Conservation (phyloP, 2,797 vertebrate species). For the Buphagus erythrorhynchus region DNA sequence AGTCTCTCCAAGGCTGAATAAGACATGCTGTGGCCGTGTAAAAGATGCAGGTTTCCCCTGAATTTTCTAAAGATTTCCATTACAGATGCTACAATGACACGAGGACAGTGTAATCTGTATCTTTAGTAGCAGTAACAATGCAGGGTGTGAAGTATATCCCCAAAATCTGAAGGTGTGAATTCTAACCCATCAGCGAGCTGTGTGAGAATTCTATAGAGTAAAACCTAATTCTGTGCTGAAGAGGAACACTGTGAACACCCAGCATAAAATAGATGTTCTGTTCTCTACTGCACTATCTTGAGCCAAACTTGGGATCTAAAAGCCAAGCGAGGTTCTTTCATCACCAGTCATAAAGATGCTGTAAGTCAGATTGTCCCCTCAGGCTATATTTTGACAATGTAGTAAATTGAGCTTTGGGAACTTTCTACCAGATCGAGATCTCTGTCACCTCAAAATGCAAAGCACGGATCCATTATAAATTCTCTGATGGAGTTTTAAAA, state of each 20-base stretch:
- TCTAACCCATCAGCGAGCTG: constrained; percentile 11
- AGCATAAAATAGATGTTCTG: constrained; percentile 58
- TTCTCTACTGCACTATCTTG: constrained; percentile 35
- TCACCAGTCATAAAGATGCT: constrained; percentile 57
- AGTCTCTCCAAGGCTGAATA: constrained; percentile 26
- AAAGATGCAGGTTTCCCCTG: background rate
- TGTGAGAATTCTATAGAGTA: constrained; percentile 45
- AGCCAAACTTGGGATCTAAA: constrained; percentile 61
- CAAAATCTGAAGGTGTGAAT: constrained; percentile 53
- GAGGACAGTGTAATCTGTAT: constrained; percentile 21
- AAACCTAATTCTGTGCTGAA: constrained; percentile 50
- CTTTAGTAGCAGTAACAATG: constrained; percentile 49
- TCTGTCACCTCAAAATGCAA: constrained; percentile 55
- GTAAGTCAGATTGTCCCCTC: constrained; percentile 63
- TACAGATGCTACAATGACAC: constrained; percentile 38
- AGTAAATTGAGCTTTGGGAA: constrained; percentile 54
- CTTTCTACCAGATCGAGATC: constrained; percentile 61
- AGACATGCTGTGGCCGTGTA: background rate
- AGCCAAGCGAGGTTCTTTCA: constrained; percentile 59
- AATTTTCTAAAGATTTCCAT: background rate
- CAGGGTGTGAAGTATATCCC: constrained; percentile 59
- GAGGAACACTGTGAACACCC: constrained; percentile 48
- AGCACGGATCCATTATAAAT: constrained; percentile 38
- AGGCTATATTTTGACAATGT: constrained; percentile 57
- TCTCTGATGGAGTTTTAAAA: constrained; percentile 19